Base-by-base conservation (phyloP, 1,140 invertebrate species). In the Ruditapes philippinarum region DNA sequence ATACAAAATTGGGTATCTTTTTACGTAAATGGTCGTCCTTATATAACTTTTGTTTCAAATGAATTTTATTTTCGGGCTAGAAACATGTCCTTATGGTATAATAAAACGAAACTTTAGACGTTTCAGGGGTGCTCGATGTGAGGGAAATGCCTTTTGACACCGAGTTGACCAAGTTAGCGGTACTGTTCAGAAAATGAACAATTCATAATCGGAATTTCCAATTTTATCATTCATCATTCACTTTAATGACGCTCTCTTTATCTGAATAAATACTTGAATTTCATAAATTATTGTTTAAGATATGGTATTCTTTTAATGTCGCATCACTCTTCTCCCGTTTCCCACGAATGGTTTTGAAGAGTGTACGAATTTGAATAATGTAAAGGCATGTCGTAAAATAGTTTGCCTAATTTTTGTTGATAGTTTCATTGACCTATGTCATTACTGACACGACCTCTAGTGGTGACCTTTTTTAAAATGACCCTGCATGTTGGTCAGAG, bases 351-450 rank as follows among this genome's bases (percentile, higher is more conserved):
- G 33, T 51, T 74, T 81, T 62, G 17, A 49, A 84, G 36, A 49
- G 51, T 40, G 31, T 49, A 54, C 31, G 12, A 60, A 51, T 73
- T 51, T 70, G 38, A 60, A 81, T 65, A 81, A 62, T 62, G 54
- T 81, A 65, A 33, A 57, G 82, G 22, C 82, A 73, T 84, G 85
- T 80, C 74, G 85, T 88, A 88, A 88, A 88, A 88, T 65, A 78
- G 40, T 80, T 88, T 38, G 76, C 45, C 85, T 88, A 88, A 88
- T 88, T 88, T 84, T 88, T 88, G 85, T 88, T 88, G 85, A 88
- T 88, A 88, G 85, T 88, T 88, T 73, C 49, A 88, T 80, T 88
- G 85, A 88, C 85, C 85, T 79, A 80, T 88, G 85, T 88, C 85
- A 88, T 60, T 80, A n/a, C 51, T 88, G 85, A 88, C 85, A 88